Evolutionary conservation across 2,797 vertebrate species (phyloP).

Genomic region (Parauchenoglanis ngamensis): DNA sequence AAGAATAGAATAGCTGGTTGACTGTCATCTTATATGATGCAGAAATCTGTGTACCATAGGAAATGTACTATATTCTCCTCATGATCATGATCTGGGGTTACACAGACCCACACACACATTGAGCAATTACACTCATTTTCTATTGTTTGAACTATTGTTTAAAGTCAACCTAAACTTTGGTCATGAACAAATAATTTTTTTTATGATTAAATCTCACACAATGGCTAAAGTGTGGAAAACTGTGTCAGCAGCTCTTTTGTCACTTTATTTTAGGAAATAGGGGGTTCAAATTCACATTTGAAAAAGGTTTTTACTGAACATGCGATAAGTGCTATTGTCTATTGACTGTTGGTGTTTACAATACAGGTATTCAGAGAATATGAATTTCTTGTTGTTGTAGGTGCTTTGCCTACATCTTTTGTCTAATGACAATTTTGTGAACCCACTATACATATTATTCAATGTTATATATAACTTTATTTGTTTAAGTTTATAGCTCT

Average conservation of each 20-base stretch:
- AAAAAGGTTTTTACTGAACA: background rate
- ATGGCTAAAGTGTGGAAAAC: background rate
- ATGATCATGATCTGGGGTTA: background rate
- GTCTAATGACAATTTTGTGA: background rate
- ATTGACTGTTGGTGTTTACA: background rate
- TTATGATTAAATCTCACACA: background rate
- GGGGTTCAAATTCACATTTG: background rate
- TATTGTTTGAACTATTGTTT: slow-evolving; percentile 14
- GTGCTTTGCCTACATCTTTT: background rate
- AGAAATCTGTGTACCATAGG: background rate
- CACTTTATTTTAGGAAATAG: background rate
- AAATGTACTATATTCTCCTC: background rate
- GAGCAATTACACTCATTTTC: background rate
- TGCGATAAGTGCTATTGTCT: slow-evolving; percentile 3
- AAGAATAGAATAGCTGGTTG: background rate
- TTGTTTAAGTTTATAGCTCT: slow-evolving; percentile 12
- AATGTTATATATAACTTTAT: background rate
- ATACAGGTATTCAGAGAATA: background rate
- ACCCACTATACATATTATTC: background rate
- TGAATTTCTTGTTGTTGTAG: background rate
- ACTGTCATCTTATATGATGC: background rate
- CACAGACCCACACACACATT: background rate
- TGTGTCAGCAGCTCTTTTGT: background rate
- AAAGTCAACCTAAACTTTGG: background rate
- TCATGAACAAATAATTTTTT: background rate